Evolutionary conservation across 1,140 invertebrate genomes (phyloP), one percentile per base, ranked within the genome.

Genomic region (Neoseiulus cucumeris): DNA sequence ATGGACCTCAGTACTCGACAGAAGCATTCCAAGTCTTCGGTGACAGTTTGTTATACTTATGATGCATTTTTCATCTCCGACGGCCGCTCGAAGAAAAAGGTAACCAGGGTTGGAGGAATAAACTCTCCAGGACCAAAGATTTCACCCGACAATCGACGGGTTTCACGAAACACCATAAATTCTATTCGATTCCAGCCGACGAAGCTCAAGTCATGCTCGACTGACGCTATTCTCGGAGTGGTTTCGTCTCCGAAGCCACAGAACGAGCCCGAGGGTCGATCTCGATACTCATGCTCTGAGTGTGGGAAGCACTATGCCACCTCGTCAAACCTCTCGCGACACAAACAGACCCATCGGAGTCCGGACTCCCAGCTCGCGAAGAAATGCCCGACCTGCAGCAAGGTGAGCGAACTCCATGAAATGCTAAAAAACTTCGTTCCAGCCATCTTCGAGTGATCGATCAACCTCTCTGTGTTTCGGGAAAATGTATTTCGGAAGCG

Each of bases 301-400:
- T 97, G 92, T 75, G 91, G 92, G 44, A 96, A 96, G 72, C 84
- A 91, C 69, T 96, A 96, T 75, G 92, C 92, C 0, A 95, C 92
- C 0, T 92, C 89, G 0, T 92, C 89, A 7, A 97, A 96, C 74
- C 79, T 97, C 51, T 94, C 91, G 17, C 82, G 92, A 42, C 92
- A 97, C 78, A 96, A 95, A 74, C 92, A 97, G 76, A 96, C 91
- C 0, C 91, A 96, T 73, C 83, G 93, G 20, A 90, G 87, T 71
- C 72, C 95, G 25, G 91, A 96, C 74, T 93, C 90, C 0, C 84
- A 87, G 68, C 85, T 86, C 66, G 92, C 93, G 1, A 94, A 93
- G 75, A 87, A 89, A 71, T 98, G 93, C 77, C 84, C 84, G 66
- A 88, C 89, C 44, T 98, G 94, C 74, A 75, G 79, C 66, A 95